Evolutionary conservation across 2,888 invertebrate genomes (phyloP).

Genomic region (Drosophila neoperkinsi): DNA sequence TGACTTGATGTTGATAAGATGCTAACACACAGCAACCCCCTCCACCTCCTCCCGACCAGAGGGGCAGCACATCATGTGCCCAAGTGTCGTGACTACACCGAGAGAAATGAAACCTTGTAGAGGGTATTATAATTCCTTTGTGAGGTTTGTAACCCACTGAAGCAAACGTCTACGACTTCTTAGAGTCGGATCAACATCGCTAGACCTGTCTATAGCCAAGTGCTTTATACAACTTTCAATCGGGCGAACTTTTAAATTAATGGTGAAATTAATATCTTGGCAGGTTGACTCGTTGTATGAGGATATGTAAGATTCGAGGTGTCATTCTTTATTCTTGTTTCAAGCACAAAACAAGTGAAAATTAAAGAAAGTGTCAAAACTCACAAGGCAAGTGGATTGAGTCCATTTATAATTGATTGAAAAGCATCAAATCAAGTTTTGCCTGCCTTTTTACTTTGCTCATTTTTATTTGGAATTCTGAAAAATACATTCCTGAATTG

Average conservation of each 20-base stretch:
- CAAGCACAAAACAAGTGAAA: not conserved
- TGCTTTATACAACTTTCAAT: too few species aligned
- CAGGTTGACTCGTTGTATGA: too few species aligned
- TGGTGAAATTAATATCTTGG: not conserved
- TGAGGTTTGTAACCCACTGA: not conserved
- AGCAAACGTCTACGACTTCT: not conserved
- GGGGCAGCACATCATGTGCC: not conserved
- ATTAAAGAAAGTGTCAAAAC: not conserved
- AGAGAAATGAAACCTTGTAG: not conserved
- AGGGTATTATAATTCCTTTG: not conserved
- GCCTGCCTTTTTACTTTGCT: not conserved
- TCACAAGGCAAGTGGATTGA: not conserved
- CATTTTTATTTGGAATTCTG: not conserved
- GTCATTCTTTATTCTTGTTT: not conserved
- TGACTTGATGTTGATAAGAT: not conserved
- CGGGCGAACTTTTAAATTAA: not conserved
- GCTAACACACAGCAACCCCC: not conserved
- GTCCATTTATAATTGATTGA: not conserved
- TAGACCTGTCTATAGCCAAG: too few species aligned
- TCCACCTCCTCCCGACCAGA: too few species aligned
- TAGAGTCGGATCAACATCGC: not conserved
- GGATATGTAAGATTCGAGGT: not conserved
- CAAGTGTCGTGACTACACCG: not conserved
- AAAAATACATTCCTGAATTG: not conserved
- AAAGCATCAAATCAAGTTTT: not conserved